Percentiles rank a stretch among this genome's conserved stretches.
Evolutionary conservation across 2,888 invertebrate species (phyloP).

Genomic region (Heliconius sara): DNA sequence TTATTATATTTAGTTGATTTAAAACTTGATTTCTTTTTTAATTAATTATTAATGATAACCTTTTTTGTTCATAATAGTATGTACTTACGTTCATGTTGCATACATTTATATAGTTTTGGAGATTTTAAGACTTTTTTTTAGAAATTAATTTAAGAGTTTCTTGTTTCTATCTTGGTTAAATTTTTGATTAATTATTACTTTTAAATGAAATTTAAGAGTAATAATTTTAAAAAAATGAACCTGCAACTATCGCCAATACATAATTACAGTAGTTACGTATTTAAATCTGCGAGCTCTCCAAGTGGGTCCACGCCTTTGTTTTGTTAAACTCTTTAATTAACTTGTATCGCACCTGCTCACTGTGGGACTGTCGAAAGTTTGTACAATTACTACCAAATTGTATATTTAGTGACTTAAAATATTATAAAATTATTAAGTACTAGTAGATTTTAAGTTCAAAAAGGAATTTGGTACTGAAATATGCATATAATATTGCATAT

Average conservation of each 20-base stretch:
- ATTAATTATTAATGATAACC: too few relatives aligned
- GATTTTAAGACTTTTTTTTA: too few relatives aligned
- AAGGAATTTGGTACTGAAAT: not conserved
- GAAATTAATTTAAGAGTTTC: too few relatives aligned
- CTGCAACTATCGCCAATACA: not conserved
- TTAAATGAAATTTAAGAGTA: too few relatives aligned
- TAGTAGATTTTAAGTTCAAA: not conserved
- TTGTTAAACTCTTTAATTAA: slow-evolving; percentile 45
- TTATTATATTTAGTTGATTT: too few relatives aligned
- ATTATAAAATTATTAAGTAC: not conserved
- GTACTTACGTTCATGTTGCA: too few relatives aligned
- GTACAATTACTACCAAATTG: slow-evolving; percentile 22
- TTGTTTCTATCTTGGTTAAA: too few relatives aligned
- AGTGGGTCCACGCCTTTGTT: slow-evolving; percentile 40
- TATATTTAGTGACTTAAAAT: not conserved
- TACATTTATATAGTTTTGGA: too few relatives aligned
- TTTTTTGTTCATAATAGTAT: too few relatives aligned
- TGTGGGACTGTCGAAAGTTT: slow-evolving; percentile 38
- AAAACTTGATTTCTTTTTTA: too few relatives aligned
- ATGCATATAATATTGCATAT: too few relatives aligned
- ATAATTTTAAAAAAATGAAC: not conserved
- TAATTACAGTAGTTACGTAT: not conserved
- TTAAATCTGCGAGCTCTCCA: slow-evolving; percentile 28
- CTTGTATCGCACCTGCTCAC: slow-evolving; percentile 44
- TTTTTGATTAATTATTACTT: too few relatives aligned